Base-by-base conservation (phyloP, 2,797 vertebrate species). In the Myotis daubentonii region DNA sequence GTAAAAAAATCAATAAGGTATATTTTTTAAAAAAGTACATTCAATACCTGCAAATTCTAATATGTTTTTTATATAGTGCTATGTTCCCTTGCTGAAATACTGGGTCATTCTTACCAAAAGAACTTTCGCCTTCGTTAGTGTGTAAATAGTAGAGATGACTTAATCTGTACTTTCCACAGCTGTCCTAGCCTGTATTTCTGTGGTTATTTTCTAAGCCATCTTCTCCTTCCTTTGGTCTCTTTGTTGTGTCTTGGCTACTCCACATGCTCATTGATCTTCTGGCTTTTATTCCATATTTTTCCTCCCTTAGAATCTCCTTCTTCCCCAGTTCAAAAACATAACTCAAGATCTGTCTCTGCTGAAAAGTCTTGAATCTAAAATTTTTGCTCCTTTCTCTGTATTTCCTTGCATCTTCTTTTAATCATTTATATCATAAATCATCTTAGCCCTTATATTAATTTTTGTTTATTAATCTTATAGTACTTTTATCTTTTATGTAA, bases 151-250 rank as follows among this genome's bases (percentile, higher is more conserved):
- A 20, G 12, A 85, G 84, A 87, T 33, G 25, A 68, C 23, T 89
- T 84, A 65, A 92, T 95, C n/a, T 74, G 28, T 91, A 9, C 2
- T 88, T 70, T 78, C 11, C 53, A 75, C 20, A 74, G 5, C 66
- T 79, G 11, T 72, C 53, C 66, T 93, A 93, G 87, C 20, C 7
- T 11, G 47, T 11, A 80, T 75, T 96, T 87, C 49, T 87, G 4
- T 81, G 38, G 70, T 80, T 41, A 33, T 23, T 95, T 75, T 93
- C 47, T 55, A 87, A 78, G 9, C 11, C 8, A 53, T 41, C 44
- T 90, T 91, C 41, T 81, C 33, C 25, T 19, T 87, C 51, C 36
- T 95, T 70, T 91, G 47, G 44, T 89, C 12, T 91, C 22, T 82
- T 60, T 60, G 8, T 49, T 87, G 6, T 94, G 92, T 93, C 49